Evolutionary conservation across 2,113 vertebrate species (phyloP), one percentile per base, ranked within the genome.

Genomic region (Taxidea taxus): DNA sequence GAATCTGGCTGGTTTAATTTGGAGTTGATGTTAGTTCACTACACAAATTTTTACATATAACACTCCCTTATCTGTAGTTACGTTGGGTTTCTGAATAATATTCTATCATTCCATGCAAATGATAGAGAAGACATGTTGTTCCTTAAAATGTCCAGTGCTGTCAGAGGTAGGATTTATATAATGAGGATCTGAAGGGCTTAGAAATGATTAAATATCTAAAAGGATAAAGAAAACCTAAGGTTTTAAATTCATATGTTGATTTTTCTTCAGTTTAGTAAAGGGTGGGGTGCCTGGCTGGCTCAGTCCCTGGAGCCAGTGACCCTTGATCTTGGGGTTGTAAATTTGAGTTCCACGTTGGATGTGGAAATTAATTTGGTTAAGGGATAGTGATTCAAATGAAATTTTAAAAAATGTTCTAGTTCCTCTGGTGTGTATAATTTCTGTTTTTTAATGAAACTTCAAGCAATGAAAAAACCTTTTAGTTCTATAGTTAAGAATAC

Each of bases 1-100:
- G 95, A 97, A 96, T 96, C 92, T 96, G 70, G 82, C 90, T 98
- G 85, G 90, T 81, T 97, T 96, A 89, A 86, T 95, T 96, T 97
- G 54, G 90, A 95, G 87, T 96, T 96, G 94, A 96, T 95, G 84
- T 90, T 97, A 82, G 77, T 86, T 91, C 72, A 84, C 84, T 92
- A 64, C n/a, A 56, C 66, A 87, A 8, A 60, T 95, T 95, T 95
- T 82, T 78, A 78, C 77, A 89, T 6, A 60, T 31, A 88, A 87
- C 34, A 90, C 18, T 82, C n/a, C 87, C 39, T 97, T 88, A 83
- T 96, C 78, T 96, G 66, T 75, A 92, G 54, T 84, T 82, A 70
- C 15, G 29, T 39, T 54, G 42, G 29, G 7, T 44, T 93, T 87
- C 58, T 78, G 51, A 81, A 64, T 91, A 87, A 91, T 95, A 90